Conservation (phyloP, 2,888 invertebrate species). For the Bedellia somnulentella region DNA sequence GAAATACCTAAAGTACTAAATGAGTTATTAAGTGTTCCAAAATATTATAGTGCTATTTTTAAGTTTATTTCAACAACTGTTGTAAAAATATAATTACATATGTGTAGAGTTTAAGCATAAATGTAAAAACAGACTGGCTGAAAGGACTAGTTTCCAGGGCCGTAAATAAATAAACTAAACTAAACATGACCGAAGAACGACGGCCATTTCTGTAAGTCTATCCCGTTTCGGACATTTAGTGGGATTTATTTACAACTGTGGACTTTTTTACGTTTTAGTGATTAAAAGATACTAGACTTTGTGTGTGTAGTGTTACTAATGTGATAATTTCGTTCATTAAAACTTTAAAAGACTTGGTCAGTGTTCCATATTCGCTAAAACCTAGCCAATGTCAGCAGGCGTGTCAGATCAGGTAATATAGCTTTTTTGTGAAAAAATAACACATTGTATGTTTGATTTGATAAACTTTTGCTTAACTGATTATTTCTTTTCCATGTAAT, state of each 20-base stretch:
- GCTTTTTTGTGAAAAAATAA: slow-evolving; percentile 18
- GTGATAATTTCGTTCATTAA: slow-evolving; percentile 46
- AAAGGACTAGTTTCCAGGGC: too few relatives aligned
- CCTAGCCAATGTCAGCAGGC: slow-evolving; percentile 88
- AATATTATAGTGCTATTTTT: too few relatives aligned
- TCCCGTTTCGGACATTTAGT: slow-evolving; percentile 28
- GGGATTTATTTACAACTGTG: slow-evolving; percentile 28
- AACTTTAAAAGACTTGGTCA: slow-evolving; percentile 45
- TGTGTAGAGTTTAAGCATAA: too few relatives aligned
- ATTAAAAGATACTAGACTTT: slow-evolving; percentile 36
- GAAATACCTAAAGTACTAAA: too few relatives aligned
- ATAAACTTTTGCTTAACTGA: slow-evolving; percentile 9
- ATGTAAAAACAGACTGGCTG: too few relatives aligned
- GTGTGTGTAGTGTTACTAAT: slow-evolving; percentile 52
- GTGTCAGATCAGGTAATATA: slow-evolving; percentile 81
- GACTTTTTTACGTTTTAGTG: slow-evolving; percentile 38
- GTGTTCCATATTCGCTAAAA: slow-evolving; percentile 59
- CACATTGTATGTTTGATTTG: slow-evolving; percentile 21
- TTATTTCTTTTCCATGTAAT: slow-evolving; percentile 50
- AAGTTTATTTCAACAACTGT: too few relatives aligned
- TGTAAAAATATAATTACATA: too few relatives aligned
- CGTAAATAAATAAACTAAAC: too few relatives aligned
- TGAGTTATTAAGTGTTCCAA: too few relatives aligned
- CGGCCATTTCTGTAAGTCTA: slow-evolving; percentile 49
- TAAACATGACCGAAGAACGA: slow-evolving; percentile 21